Conservation (phyloP, 2,888 invertebrate species). For the Agonopterix subpropinquella region DNA sequence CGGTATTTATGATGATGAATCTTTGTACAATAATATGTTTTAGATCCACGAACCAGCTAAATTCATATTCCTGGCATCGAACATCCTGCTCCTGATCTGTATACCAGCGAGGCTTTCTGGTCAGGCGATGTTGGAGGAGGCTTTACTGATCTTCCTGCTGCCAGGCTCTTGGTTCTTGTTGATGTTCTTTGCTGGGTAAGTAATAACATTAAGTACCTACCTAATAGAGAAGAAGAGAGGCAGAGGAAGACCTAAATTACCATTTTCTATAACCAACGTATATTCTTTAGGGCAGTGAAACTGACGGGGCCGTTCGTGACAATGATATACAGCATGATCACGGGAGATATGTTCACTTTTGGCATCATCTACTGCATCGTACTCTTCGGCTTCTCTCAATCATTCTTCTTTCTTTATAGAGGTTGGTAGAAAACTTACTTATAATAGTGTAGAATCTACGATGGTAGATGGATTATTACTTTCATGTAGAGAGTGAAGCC, state of each 20-base stretch:
- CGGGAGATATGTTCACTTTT: conserved; percentile 98
- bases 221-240: too few species aligned
- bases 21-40: conserved; percentile 22
- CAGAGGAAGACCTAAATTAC: too few species aligned
- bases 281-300: conserved; percentile 84
- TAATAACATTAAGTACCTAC: background rate
- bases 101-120: conserved; percentile 89
- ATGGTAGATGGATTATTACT: too few species aligned
- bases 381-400: conserved; percentile 96
- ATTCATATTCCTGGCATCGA: conserved; percentile 93
- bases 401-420: conserved; percentile 96
- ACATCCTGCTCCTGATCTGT: conserved; percentile 90
- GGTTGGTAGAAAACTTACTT: conserved; percentile 41
- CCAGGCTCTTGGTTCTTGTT: conserved; percentile 98
- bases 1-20: too few species aligned
- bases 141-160: conserved; percentile 92
- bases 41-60: conserved; percentile 97
- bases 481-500: too few species aligned
- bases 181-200: conserved; percentile 99
- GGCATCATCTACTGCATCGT: conserved; percentile 97
- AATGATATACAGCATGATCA: conserved; percentile 99
- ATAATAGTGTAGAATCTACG: too few species aligned
- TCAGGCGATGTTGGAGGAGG: conserved; percentile 89
- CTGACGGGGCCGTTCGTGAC: conserved; percentile 99
- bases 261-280: too few species aligned